Conservation (phyloP, 2,888 invertebrate species). For the Elysia crispata region DNA sequence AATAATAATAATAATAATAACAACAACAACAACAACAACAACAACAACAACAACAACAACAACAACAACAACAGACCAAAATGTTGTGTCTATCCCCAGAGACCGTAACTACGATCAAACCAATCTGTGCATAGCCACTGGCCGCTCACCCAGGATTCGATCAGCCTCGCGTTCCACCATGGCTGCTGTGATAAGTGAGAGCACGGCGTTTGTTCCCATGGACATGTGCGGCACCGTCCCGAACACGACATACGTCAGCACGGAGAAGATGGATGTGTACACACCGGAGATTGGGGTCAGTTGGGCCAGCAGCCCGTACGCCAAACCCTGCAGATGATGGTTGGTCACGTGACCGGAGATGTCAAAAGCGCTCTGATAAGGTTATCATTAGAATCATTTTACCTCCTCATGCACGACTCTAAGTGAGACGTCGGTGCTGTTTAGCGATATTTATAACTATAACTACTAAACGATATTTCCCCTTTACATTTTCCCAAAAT, state of each 20-base stretch:
- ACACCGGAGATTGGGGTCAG: slow-evolving; percentile 66
- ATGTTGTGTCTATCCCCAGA: not conserved
- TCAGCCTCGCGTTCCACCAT: slow-evolving; percentile 33
- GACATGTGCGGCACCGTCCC: slow-evolving; percentile 67
- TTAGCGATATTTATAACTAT: too few relatives aligned
- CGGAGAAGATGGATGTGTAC: slow-evolving; percentile 68
- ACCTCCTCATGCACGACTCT: too few relatives aligned
- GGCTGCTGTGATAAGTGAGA: slow-evolving; percentile 45
- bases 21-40: not conserved
- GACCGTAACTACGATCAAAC: not conserved
- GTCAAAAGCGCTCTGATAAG: too few relatives aligned
- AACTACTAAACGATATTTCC: too few relatives aligned
- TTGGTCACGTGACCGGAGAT: too few relatives aligned
- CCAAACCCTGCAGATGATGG: slow-evolving; percentile 63
- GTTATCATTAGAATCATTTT: too few relatives aligned
- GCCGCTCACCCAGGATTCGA: too few relatives aligned
- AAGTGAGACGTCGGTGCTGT: too few relatives aligned
- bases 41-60: not conserved
- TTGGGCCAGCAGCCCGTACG: slow-evolving; percentile 67
- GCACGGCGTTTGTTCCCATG: slow-evolving; percentile 68
- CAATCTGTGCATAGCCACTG: too few relatives aligned
- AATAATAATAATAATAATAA: not conserved
- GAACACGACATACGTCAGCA: slow-evolving; percentile 67
- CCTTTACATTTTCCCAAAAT: too few relatives aligned
- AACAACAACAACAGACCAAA: too few relatives aligned